phyloP scores from a whole-genome alignment of 2,888 invertebrate species.

The Chloromyia formosa region DNA sequence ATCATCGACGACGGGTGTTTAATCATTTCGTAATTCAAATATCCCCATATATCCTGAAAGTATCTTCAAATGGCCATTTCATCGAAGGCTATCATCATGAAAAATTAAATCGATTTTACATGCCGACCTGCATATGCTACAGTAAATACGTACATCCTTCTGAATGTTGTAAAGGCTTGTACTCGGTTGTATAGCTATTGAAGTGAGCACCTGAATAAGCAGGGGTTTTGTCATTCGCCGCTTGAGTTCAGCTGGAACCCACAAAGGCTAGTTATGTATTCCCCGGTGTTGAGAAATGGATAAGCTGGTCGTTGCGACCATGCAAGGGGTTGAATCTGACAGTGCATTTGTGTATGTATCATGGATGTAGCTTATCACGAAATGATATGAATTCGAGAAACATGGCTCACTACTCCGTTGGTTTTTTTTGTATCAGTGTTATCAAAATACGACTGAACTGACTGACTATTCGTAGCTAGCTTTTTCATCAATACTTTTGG shows the following conservation, averaged over 20 bases:
- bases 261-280: neutral
- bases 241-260: neutral
- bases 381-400: too few species aligned
- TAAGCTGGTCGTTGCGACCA: neutral
- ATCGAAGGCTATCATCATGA: slow-evolving; percentile 32
- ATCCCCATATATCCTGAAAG: slow-evolving; percentile 22
- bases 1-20: neutral
- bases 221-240: slow-evolving; percentile 5
- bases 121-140: neutral
- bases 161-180: neutral
- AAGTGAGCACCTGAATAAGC: neutral
- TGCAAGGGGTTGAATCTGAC: neutral
- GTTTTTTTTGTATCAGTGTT: too few species aligned
- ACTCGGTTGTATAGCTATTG: neutral
- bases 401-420: too few species aligned
- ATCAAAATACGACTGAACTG: too few species aligned
- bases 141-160: neutral
- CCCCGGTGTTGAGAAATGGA: neutral
- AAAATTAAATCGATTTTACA: slow-evolving; percentile 31
- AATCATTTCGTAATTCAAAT: slow-evolving; percentile 32
- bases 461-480: too few species aligned
- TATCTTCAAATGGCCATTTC: slow-evolving; percentile 26
- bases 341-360: neutral
- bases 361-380: neutral
- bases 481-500: too few species aligned